Evolutionary conservation across 2,888 invertebrate genomes (phyloP).

Genomic region (Acheta domesticus): DNA sequence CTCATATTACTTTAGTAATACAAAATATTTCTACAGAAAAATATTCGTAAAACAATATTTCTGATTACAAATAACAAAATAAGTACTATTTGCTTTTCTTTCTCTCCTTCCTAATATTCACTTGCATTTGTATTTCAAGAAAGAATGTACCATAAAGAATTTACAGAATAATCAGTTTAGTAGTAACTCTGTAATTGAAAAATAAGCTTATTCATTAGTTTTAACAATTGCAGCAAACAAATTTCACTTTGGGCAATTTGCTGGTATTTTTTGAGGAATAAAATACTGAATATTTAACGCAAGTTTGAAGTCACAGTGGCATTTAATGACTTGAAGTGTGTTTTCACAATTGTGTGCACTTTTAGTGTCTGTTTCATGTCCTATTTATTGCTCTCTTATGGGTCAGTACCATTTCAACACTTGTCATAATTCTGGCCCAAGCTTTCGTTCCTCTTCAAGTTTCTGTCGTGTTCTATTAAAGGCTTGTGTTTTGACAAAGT

Average conservation of each 20-base stretch:
- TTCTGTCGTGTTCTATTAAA: slow-evolving; percentile 82
- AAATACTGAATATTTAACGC: not conserved
- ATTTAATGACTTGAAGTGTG: not conserved
- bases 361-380: not conserved
- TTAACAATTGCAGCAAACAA: not conserved
- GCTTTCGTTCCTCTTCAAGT: slow-evolving; percentile 65
- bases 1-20: not conserved
- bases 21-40: not conserved
- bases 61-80: not conserved
- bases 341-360: slow-evolving; percentile 10
- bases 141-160: no score
- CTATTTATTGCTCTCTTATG: slow-evolving; percentile 39
- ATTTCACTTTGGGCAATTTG: not conserved
- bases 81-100: not conserved
- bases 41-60: not conserved
- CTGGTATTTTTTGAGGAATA: not conserved
- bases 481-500: slow-evolving; percentile 90
- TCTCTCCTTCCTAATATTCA: not conserved
- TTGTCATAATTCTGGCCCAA: slow-evolving; percentile 43
- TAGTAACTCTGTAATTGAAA: not conserved
- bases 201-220: not conserved
- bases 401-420: not conserved
- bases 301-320: not conserved
- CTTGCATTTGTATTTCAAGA: no score
- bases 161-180: not conserved